Percentiles rank a stretch among this genome's conserved stretches.
phyloP scores from a whole-genome alignment of 2,888 invertebrate species.

The Phymatocera aterrima region DNA sequence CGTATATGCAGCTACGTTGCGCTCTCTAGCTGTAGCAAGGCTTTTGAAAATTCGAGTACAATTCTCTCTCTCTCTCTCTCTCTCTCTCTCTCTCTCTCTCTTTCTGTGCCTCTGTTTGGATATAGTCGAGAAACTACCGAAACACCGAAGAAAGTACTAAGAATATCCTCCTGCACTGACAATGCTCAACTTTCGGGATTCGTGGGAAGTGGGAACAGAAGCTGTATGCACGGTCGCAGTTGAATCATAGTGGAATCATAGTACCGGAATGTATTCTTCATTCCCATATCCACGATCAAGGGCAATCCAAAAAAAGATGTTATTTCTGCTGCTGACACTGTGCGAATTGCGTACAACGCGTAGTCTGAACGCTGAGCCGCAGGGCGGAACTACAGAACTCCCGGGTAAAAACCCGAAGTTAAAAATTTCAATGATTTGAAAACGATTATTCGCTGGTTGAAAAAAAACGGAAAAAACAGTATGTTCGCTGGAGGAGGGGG shows the following conservation, averaged over 20 bases:
- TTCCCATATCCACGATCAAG: slow-evolving; percentile 9
- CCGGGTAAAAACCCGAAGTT: not conserved
- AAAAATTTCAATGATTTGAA: too few relatives aligned
- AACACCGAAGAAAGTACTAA: not conserved
- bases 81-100: too few relatives aligned
- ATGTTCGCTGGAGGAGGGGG: too few relatives aligned
- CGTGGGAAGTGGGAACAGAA: slow-evolving; percentile 32
- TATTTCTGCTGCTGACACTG: not conserved
- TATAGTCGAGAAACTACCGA: not conserved
- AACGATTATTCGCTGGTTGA: too few relatives aligned
- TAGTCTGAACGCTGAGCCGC: not conserved
- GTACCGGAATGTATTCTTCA: slow-evolving; percentile 4
- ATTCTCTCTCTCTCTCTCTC: too few relatives aligned
- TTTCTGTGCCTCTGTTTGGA: too few relatives aligned
- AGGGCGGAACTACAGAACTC: not conserved
- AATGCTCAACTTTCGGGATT: slow-evolving; percentile 7
- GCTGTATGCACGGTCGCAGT: not conserved
- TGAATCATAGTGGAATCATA: slow-evolving; percentile 16
- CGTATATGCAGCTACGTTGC: not conserved
- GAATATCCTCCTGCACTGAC: slow-evolving; percentile 23
- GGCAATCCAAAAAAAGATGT: not conserved
- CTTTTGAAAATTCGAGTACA: not conserved
- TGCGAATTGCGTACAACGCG: not conserved
- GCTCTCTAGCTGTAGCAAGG: not conserved
- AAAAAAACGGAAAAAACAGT: not conserved